Evolutionary conservation across 2,797 vertebrate species (phyloP).

Genomic region (Crossoptilon crossoptilon): DNA sequence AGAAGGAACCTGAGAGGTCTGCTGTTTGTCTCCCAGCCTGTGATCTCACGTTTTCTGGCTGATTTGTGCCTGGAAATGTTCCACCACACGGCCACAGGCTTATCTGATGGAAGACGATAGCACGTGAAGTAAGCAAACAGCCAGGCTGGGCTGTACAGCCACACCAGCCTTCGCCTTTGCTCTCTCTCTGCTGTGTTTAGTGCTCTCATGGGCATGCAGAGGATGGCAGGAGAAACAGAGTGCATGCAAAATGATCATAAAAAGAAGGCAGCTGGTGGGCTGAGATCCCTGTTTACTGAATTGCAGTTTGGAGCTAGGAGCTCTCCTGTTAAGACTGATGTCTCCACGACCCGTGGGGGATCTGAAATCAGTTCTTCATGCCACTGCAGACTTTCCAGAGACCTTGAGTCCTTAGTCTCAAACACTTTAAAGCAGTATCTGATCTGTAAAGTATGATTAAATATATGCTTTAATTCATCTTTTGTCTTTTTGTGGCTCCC

Average conservation of each 20-base stretch:
- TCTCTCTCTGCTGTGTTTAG: not conserved
- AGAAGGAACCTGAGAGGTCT: slow-evolving; percentile 38
- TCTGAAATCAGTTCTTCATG: not conserved
- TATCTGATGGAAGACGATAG: slow-evolving; percentile 57
- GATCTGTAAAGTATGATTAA: not conserved
- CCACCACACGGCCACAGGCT: not conserved
- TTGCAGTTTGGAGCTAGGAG: not conserved
- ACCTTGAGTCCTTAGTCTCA: not conserved
- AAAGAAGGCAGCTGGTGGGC: not conserved
- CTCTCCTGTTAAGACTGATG: not conserved
- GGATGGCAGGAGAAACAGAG: not conserved
- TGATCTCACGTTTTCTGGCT: not conserved
- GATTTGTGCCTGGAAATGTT: slow-evolving; percentile 30
- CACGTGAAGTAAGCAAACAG: slow-evolving; percentile 42
- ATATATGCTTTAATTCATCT: not conserved
- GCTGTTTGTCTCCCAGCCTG: not conserved
- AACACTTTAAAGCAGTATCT: not conserved
- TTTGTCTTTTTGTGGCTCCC: not conserved
- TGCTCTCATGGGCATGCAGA: not conserved
- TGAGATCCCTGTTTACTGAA: accelerated
- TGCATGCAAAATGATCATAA: accelerated
- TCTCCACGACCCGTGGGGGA: not conserved
- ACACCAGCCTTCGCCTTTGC: slow-evolving; percentile 6
- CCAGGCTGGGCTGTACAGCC: not conserved
- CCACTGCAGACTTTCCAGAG: not conserved